Evolutionary conservation across 2,888 invertebrate genomes (phyloP), one percentile per base, ranked within the genome.

Genomic region (Zygaena filipendulae): DNA sequence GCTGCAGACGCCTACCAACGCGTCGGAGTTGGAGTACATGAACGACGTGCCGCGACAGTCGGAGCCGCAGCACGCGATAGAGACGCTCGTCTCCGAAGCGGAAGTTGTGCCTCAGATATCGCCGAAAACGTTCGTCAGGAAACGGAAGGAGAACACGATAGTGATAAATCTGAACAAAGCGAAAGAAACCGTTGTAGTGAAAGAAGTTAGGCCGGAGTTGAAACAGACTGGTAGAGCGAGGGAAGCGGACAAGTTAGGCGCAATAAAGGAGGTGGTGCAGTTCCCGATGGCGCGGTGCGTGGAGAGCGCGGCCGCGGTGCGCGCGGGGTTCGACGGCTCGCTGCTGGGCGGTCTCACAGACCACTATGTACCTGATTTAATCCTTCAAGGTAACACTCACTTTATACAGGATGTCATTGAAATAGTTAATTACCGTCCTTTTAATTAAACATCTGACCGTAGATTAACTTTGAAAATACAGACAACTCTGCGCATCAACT

Each of bases 1-100:
- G 38, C 64, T 90, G 21, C 89, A 90, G 52, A 90, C 90, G 0
- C 90, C 90, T 0, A 89, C 89, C 0, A 90, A 90, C 56, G 90
- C 90, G 16, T 88, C 90, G 0, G 90, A 90, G 51, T 82, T 90
- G 63, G 79, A 79, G 39, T 77, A 68, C 30, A 70, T 70, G 70
- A 74, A 74, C 38, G 79, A 77, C 29, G 62, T 74, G 39, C 77
- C 77, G 4, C 49, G 68, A 2, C 59, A 61, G 4, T 48, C 53
- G 0, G 77, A 80, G 28, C 71, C 69, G 1, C 77, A 80, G 41
- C 70, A 52, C 38, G 77, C 80, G 1, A 62, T 60, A 11, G 68
- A 67, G 30, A 50, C 59, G 0, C 37, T 66, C 12, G 68, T 60
- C 1, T 44, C 49, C 0, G 55, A 62, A 2, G 19, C 11, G 1